A percentile compares a stretch with the other conserved stretches of the same genome.
These are phyloP conservation scores for Stomatorhinus ivindoensis DNA, from an alignment of 2,113 vertebrate species.

Conservation along the genomic window DNA sequence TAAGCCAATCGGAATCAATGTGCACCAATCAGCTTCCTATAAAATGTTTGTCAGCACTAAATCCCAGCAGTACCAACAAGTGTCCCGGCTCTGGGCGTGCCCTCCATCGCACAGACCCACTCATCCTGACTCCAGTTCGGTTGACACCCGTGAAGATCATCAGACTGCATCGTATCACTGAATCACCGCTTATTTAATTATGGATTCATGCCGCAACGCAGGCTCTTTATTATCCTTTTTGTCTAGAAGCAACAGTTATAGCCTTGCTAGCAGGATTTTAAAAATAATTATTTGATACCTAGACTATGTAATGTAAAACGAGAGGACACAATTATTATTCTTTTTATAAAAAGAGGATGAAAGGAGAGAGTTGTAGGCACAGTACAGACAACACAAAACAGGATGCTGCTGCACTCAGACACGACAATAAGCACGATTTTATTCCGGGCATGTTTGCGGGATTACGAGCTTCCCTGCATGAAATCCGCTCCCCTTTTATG, in stretches of 20 bases:
- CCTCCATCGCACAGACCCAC: not conserved
- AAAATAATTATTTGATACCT: not conserved
- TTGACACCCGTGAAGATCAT: not conserved
- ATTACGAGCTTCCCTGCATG: slow-evolving; percentile 20
- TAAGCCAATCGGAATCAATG: not conserved
- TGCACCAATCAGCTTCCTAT: not conserved
- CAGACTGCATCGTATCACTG: not conserved
- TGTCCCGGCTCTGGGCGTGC: not conserved
- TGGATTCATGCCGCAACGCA: not conserved
- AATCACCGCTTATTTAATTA: not conserved
- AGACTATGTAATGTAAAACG: not conserved
- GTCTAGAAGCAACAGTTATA: not conserved
- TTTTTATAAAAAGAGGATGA: not conserved
- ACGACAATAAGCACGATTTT: slow-evolving; percentile 31
- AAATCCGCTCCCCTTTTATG: slow-evolving; percentile 35
- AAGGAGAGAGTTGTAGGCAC: not conserved
- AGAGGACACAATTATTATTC: too few species aligned
- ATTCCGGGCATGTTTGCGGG: not conserved
- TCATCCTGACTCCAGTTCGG: not conserved
- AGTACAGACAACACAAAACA: slow-evolving; percentile 9
- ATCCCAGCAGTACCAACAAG: not conserved
- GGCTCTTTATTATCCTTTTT: not conserved
- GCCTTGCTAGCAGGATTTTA: not conserved
- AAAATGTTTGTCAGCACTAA: not conserved
- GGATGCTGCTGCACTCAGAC: not conserved